phyloP scores from a whole-genome alignment of 2,888 invertebrate genomes.

The Zaprionus lineosus region DNA sequence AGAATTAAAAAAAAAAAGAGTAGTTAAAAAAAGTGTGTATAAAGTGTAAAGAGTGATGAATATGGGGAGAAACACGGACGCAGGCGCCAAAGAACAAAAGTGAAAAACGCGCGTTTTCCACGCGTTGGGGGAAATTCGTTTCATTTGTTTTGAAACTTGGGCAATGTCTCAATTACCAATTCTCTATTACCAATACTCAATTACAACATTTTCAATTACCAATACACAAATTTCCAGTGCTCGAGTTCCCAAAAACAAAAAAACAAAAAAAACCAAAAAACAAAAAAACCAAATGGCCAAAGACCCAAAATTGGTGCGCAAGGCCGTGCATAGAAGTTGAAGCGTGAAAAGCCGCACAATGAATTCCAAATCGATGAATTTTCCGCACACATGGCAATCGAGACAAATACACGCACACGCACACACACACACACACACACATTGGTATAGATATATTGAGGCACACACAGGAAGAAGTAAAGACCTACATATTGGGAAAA shows the following conservation, averaged over 20 bases:
- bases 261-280: too few species aligned
- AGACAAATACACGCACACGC: neutral
- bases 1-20: neutral
- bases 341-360: slow-evolving; percentile 35
- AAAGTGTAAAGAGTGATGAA: slow-evolving; percentile 30
- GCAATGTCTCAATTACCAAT: slow-evolving; percentile 67
- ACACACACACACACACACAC: neutral
- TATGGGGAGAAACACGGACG: slow-evolving; percentile 9
- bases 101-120: slow-evolving; percentile 18
- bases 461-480: neutral
- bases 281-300: slow-evolving; percentile 26
- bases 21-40: slow-evolving; percentile 13
- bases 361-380: slow-evolving; percentile 51
- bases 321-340: slow-evolving; percentile 35
- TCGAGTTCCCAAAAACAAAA: too few species aligned
- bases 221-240: too few species aligned
- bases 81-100: slow-evolving; percentile 54
- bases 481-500: slow-evolving; percentile 15
- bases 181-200: too few species aligned
- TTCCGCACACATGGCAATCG: slow-evolving; percentile 58
- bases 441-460: too few species aligned
- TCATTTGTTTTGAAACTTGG: slow-evolving; percentile 25
- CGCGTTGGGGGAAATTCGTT: slow-evolving; percentile 8
- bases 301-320: slow-evolving; percentile 28
- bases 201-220: too few species aligned